Evolutionary conservation across 2,113 vertebrate species (phyloP).

Genomic region (Cyanistes caeruleus): DNA sequence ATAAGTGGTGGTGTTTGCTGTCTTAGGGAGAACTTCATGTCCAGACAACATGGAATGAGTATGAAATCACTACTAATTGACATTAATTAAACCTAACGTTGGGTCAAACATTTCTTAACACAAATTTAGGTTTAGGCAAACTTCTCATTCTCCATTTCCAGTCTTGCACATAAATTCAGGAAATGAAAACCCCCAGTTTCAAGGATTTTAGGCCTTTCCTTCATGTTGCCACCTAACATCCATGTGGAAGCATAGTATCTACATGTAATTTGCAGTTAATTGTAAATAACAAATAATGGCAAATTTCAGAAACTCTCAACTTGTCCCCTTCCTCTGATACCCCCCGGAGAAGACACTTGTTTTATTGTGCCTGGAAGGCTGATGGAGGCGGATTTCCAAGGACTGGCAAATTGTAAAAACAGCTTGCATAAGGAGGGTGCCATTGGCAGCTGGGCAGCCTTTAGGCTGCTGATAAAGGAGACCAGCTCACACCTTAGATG

Average conservation of each 20-base stretch:
- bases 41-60: background rate
- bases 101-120: background rate
- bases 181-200: background rate
- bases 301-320: background rate
- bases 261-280: background rate
- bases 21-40: background rate
- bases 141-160: background rate
- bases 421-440: background rate
- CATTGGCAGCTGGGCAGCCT: background rate
- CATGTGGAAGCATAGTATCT: background rate
- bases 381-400: background rate
- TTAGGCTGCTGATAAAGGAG: background rate
- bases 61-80: background rate
- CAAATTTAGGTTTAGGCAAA: background rate
- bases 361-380: background rate
- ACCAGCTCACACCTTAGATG: background rate
- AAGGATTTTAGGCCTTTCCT: background rate
- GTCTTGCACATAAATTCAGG: background rate
- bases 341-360: fast-evolving
- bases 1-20: background rate
- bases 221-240: background rate
- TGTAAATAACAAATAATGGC: background rate
- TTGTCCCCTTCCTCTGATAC: background rate
- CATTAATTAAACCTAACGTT: background rate
- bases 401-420: background rate